Evolutionary conservation across 2,888 invertebrate genomes (phyloP).

Genomic region (Druceiella hillmani): DNA sequence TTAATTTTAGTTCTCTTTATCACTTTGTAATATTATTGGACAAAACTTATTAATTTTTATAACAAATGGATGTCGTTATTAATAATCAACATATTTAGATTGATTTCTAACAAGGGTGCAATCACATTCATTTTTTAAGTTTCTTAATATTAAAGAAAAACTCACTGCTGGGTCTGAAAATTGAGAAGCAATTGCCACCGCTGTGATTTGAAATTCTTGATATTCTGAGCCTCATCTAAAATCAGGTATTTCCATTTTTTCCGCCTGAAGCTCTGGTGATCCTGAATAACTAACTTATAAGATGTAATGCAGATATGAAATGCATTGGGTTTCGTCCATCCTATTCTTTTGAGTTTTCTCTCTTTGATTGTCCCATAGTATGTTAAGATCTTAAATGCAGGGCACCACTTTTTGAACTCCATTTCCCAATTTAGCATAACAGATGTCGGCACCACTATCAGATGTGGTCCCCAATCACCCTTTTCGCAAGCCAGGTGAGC

Average conservation of each 20-base stretch:
- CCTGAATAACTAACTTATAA: constrained; percentile 96
- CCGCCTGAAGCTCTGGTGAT: constrained; percentile 94
- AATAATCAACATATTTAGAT: too few species aligned
- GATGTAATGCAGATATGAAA: constrained; percentile 98
- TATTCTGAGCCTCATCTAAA: constrained; percentile 98
- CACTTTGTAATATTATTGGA: too few species aligned
- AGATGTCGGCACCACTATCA: constrained; percentile 97
- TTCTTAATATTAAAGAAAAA: constrained; percentile 13
- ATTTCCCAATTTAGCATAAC: constrained; percentile 99
- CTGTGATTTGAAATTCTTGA: constrained; percentile 99
- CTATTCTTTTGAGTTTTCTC: constrained; percentile 80
- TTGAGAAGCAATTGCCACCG: constrained; percentile 96
- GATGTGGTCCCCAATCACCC: constrained; percentile 96
- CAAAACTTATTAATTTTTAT: too few species aligned
- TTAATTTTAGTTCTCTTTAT: background rate
- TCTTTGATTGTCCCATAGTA: constrained; percentile 98
- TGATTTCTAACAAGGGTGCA: background rate
- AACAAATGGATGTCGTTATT: too few species aligned
- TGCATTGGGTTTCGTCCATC: constrained; percentile 98
- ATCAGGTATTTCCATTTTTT: constrained; percentile 99
- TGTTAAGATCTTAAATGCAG: constrained; percentile 96
- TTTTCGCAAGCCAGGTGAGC: constrained; percentile 92
- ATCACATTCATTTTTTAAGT: background rate
- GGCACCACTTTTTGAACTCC: constrained; percentile 99
- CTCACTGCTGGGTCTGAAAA: constrained; percentile 85